Percentiles rank a stretch among this genome's conserved stretches.
Evolutionary conservation across 2,113 vertebrate species (phyloP).

Genomic region (Notiomystis cincta): DNA sequence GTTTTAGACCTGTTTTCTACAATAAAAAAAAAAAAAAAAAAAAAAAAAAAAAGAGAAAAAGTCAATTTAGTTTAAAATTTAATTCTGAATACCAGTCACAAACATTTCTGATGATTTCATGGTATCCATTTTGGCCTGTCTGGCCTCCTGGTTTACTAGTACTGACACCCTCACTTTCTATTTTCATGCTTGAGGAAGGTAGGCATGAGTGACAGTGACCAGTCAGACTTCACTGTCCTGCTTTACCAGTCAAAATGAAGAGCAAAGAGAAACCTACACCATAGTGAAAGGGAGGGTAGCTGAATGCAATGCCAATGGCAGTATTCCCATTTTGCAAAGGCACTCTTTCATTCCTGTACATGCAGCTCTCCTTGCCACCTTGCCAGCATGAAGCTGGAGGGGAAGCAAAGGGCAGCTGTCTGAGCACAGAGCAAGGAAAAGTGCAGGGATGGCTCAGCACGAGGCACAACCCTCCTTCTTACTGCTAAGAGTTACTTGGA

Average conservation of each 20-base stretch:
- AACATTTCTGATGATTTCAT: not conserved
- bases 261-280: not conserved
- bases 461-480: not conserved
- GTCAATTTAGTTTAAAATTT: not conserved
- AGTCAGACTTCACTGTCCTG: not conserved
- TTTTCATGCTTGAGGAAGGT: not conserved
- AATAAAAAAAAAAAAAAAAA: not conserved
- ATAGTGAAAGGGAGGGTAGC: not conserved
- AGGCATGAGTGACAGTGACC: not conserved
- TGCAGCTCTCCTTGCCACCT: not conserved
- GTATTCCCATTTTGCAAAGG: not conserved
- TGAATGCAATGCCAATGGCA: not conserved
- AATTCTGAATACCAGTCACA: not conserved
- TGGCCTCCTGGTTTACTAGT: not conserved
- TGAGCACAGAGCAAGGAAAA: rapidly evolving
- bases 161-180: not conserved
- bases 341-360: not conserved
- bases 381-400: not conserved
- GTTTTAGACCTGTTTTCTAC: not conserved
- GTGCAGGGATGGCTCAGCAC: not conserved
- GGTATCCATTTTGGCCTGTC: not conserved
- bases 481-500: not conserved
- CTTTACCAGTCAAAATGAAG: not conserved
- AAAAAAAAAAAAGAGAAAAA: not conserved
- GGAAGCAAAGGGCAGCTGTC: not conserved